Evolutionary conservation across 2,797 vertebrate species (phyloP).

Genomic region (Pristis pectinata): DNA sequence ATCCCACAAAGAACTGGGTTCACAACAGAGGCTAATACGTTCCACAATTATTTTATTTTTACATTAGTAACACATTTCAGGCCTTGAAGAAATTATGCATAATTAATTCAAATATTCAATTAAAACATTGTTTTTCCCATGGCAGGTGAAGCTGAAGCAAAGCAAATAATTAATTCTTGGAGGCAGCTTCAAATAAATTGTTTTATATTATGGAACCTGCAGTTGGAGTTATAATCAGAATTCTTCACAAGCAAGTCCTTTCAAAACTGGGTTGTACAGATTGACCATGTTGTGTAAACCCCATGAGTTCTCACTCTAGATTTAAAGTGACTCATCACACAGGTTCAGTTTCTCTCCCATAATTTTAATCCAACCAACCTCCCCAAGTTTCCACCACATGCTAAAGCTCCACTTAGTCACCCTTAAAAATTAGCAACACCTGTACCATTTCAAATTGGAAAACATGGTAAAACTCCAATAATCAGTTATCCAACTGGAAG

Average conservation of each 20-base stretch:
- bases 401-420: background rate
- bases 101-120: conserved; percentile 28
- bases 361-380: background rate
- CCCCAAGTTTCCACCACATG: background rate
- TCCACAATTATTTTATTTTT: background rate
- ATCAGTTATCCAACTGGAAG: too few relatives aligned
- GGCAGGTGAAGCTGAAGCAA: background rate
- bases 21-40: background rate
- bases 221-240: background rate
- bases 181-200: conserved; percentile 4
- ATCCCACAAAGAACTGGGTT: background rate
- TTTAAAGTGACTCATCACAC: background rate
- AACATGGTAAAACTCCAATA: background rate
- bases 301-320: background rate
- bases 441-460: background rate
- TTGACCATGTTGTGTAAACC: background rate
- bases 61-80: background rate
- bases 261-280: background rate
- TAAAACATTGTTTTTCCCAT: background rate
- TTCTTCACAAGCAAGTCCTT: background rate
- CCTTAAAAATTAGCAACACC: background rate
- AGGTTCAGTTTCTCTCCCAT: background rate
- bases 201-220: background rate
- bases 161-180: conserved; percentile 8
- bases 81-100: conserved; percentile 19